A percentile compares a stretch with the other conserved stretches of the same genome.
phyloP scores from a whole-genome alignment of 2,888 invertebrate genomes.

The Disparrhopalites patrizii region DNA sequence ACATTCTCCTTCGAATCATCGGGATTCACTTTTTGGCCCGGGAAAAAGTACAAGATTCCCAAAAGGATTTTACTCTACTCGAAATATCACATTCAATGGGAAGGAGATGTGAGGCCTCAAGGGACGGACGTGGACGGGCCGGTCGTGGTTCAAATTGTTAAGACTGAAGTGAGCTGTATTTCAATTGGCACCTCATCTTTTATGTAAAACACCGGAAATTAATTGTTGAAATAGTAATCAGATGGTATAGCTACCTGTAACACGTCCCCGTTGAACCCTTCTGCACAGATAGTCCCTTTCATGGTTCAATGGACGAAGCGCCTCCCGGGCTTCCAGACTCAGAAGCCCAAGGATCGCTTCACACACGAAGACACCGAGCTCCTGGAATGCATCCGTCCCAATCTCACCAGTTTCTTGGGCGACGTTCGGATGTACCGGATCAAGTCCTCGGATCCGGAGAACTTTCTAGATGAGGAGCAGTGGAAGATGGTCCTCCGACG shows the following conservation, averaged over 20 bases:
- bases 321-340: constrained; percentile 8
- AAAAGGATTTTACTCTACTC: background rate
- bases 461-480: constrained; percentile 1
- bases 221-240: background rate
- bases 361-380: background rate
- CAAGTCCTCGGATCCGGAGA: background rate
- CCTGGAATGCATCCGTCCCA: constrained; percentile 7
- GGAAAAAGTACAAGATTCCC: constrained; percentile 12
- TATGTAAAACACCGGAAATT: too few species aligned
- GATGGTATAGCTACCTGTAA: background rate
- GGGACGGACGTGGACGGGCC: background rate
- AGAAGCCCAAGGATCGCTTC: background rate
- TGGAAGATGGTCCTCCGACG: constrained; percentile 11
- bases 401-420: background rate
- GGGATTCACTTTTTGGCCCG: constrained; percentile 20
- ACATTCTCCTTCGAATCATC: constrained; percentile 20
- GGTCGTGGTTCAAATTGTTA: background rate
- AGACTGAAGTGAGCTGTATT: constrained; percentile 2
- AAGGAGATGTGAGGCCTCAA: background rate
- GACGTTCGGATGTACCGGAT: constrained; percentile 20
- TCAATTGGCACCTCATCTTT: too few species aligned
- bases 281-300: constrained; percentile 11
- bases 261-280: too few species aligned
- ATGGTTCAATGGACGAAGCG: constrained; percentile 5
- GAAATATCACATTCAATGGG: constrained; percentile 9